Conservation (phyloP, 2,888 invertebrate genomes). For the Nomada lathburiana region DNA sequence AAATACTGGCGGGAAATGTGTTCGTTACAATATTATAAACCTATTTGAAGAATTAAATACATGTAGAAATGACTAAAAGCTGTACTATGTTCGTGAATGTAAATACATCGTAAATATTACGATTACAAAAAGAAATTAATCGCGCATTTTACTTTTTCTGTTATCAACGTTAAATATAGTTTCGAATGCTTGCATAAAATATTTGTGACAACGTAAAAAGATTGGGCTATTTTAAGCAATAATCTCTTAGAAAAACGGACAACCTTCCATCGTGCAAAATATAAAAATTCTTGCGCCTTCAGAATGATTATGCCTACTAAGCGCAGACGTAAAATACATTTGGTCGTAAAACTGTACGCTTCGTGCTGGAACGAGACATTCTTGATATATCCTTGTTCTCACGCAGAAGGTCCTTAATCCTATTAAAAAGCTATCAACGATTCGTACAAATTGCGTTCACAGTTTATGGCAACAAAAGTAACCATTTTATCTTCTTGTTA, state of each 20-base stretch:
- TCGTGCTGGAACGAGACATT: conserved; percentile 53
- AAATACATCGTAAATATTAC: conserved; percentile 43
- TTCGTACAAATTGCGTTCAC: conserved; percentile 71
- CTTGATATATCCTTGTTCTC: conserved; percentile 46
- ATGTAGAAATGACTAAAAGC: neutral
- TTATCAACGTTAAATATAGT: neutral
- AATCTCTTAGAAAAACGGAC: conserved; percentile 47
- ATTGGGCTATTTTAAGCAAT: neutral
- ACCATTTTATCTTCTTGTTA: conserved; percentile 47
- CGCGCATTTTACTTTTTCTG: neutral
- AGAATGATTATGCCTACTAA: conserved; percentile 72
- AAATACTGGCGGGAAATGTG: conserved; percentile 3
- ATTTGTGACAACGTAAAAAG: conserved; percentile 22
- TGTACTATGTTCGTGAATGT: conserved; percentile 11
- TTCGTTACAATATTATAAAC: conserved; percentile 9
- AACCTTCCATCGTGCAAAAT: conserved; percentile 66
- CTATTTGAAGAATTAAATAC: conserved; percentile 1
- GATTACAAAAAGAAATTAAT: conserved; percentile 21
- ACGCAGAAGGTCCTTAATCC: conserved; percentile 66
- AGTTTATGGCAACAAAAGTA: conserved; percentile 70
- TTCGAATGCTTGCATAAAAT: conserved; percentile 10
- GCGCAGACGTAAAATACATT: conserved; percentile 76
- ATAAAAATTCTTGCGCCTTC: conserved; percentile 63
- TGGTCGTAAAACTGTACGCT: conserved; percentile 77
- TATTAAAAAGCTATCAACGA: conserved; percentile 73